Evolutionary conservation across 2,888 invertebrate genomes (phyloP), one percentile per base, ranked within the genome.

Genomic region (Zaprionus lineosus): DNA sequence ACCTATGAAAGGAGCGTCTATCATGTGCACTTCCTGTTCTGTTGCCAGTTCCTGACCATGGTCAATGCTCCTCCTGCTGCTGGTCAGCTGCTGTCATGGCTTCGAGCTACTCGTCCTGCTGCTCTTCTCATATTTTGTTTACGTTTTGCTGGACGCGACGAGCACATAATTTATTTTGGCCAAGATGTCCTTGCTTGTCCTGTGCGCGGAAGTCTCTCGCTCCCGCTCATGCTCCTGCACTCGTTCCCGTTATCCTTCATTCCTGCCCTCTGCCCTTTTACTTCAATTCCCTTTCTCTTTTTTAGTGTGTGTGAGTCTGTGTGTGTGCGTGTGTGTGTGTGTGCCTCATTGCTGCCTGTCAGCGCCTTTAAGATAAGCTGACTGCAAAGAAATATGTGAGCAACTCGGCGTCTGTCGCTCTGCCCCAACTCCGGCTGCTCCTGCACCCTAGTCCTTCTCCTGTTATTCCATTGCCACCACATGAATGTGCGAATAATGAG

Each of bases 401-500:
- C 43, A 57, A 26, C 51, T 41, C 56, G 52, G 53, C 53, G 53
- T 46, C 55, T 64, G 51, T 34, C 36, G 33, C 15, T 9, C 11
- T 19, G 31, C 4, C 21, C 19, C 46, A 4, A 0, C 12, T 1
- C 4, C n/a, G 15, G 15, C 16, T 5, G 3, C n/a, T 1, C 12
- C 16, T 14, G 3, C 24, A 2, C 21, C 21, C 7, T 21, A 21
- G 21, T 21, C 4, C 21, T 21, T 21, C 7, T 21, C 21, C 21
- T 21, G 21, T 7, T 21, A 7, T 21, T 21, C 21, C 8, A 36
- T 39, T 40, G 33, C 51, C 44, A 41, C 67, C 66, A 36, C 61
- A 58, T 56, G 85, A 78, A 78, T 85, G 78, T 85, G 85, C 79
- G 76, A 78, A 79, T 79, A 79, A 85, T 79, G 85, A 79, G 78